Evolutionary conservation across 2,113 vertebrate genomes (phyloP), one percentile per base, ranked within the genome.

Genomic region (Dasyurus viverrinus): DNA sequence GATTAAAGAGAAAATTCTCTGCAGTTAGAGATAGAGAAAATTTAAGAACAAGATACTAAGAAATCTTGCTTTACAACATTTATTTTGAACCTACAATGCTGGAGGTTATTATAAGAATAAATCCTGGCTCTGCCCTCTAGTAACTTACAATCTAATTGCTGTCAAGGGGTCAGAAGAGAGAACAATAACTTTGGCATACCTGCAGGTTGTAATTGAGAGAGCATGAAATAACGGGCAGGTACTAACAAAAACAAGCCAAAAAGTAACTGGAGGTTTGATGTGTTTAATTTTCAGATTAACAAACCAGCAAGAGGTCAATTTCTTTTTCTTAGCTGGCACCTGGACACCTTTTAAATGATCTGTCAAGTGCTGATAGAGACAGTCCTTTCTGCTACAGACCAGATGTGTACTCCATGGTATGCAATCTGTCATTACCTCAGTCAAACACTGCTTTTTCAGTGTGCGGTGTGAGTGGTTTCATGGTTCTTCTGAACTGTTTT

Each of bases 311-410:
- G 89, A 47, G 1, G 52, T 91, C 42, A 3, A 5, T 93, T 76
- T 89, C 46, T 55, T 12, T 57, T 57, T 42, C 46, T 84, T n/a
- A 42, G 68, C 12, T 60, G 54, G 47, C 50, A 60, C 48, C 89
- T 90, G 54, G 55, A 90, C 48, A 57, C n/a, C 10, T 90, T 54
- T 93, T 60, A 50, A 93, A 48, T 84, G 89, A 25, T 46, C 42
- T 94, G 90, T 48, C 53, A 53, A 52, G 47, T 91, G 89, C 25
- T 90, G 89, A 90, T 90, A 8, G 16, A 84, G 68, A 90, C 89
- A 48, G 46, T 90, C 47, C 36, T 23, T 60, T 52, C 30, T 92
- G 54, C 50, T 91, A 53, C 26, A 92, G 93, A 92, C 54, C 3
- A 57, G 46, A 14, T 53, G 16, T 55, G 54, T 22, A 3, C 22